Base-by-base conservation (phyloP, 2,797 vertebrate genomes). In the Gobionotothen gibberifrons region DNA sequence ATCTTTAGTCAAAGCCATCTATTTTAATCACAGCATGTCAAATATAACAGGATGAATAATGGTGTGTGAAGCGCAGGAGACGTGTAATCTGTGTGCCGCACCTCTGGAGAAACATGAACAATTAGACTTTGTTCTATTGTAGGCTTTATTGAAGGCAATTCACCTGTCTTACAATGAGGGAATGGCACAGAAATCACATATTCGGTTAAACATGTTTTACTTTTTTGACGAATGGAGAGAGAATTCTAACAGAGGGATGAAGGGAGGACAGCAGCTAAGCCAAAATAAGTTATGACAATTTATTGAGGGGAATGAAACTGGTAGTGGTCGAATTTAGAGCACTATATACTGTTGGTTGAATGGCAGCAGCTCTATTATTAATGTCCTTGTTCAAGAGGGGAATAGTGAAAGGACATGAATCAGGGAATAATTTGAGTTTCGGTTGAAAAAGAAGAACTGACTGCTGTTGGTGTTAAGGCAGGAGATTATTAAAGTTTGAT, bases 11-110 rank as follows among this genome's bases (percentile, higher is more conserved):
- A 63, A 69, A 81, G 55, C 66, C 74, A 76, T 90, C 80, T 73
- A 73, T 83, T 88, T 63, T 80, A 85, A 85, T 87, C 72, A 64
- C 74, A 66, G 58, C 67, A 19, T 71, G 76, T 73, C 81, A 70
- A 73, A 71, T 46, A 32, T 26, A 56, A 69, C 70, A 73, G 64
- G 69, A 76, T 82, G 72, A 79, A 75, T 83, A 73, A 70, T 26
- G 9, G 19, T 17, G 47, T 58, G 57, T 57, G 53, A 71, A 54
- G 69, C 1, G 26, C 69, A 36, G 16, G 60, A 67, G 56, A 64
- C 3, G 26, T 9, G 47, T 69, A 67, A 57, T 72, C 22, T 26
- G 40, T 62, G 29, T 17, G 46, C 57, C 6, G 53, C 52, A 51
- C 57, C 74, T 60, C 32, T 9, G 6, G 44, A 54, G 40, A 76